Conservation (phyloP, 2,113 vertebrate genomes). For the Bubo blakistoni region DNA sequence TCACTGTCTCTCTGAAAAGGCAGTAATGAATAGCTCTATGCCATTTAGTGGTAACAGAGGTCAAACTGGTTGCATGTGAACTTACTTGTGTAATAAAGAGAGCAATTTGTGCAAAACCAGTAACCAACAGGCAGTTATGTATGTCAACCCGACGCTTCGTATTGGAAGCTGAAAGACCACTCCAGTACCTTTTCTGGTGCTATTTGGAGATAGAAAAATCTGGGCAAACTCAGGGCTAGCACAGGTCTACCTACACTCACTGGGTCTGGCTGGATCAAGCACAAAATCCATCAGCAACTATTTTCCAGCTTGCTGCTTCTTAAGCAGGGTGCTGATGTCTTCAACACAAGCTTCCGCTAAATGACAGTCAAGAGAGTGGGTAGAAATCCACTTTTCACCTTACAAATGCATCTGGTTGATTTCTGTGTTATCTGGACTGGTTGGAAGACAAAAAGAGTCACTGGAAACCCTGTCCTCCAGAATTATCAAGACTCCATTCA, state of each 20-base stretch:
- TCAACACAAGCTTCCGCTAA: neutral
- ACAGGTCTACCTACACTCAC: neutral
- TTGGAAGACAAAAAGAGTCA: neutral
- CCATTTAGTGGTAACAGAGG: neutral
- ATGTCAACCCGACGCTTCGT: accelerated
- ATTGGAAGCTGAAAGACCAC: neutral
- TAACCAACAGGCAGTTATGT: neutral
- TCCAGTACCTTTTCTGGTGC: neutral
- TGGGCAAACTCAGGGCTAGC: neutral
- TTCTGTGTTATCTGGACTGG: neutral
- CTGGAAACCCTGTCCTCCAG: neutral
- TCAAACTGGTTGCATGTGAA: neutral
- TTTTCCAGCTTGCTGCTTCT: neutral
- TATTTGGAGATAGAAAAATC: neutral
- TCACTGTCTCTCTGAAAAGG: neutral
- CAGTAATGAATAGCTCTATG: neutral
- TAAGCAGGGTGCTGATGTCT: neutral
- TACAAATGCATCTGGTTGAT: neutral
- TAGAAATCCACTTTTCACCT: neutral
- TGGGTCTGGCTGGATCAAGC: neutral
- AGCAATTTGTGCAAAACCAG: neutral
- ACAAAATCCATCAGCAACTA: neutral
- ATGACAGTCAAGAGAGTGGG: neutral
- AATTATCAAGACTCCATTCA: neutral
- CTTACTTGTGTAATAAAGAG: neutral